Evolutionary conservation across 1,140 invertebrate genomes (phyloP), one percentile per base, ranked within the genome.

Genomic region (Whitmania pigra): DNA sequence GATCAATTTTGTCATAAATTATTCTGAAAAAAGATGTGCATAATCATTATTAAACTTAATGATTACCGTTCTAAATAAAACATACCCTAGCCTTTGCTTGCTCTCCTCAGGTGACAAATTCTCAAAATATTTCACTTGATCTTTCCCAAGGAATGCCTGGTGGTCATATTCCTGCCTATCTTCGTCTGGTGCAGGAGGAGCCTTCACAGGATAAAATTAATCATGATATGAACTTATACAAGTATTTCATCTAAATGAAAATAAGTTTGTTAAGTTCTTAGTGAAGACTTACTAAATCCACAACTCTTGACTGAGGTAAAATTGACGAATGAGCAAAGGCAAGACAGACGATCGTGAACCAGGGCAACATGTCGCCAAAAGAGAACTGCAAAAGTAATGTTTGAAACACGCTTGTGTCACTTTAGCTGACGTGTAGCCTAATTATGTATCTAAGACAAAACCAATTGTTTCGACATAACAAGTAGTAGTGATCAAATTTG

Each of bases 141-240:
- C 84, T 76, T 95, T 91, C 0, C 95, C 96, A 4, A 99, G 83
- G 80, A 99, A 98, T 5, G 93, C 93, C 80, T 99, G 94, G 81
- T 99, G 95, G 78, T 99, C 96, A 82, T 93, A 98, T 69, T 93
- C 90, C 68, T 88, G 82, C 81, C 97, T 97, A 78, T 98, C 94
- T 53, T 86, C 81, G 22, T 80, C 82, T 22, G 29, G 29, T 63
- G 57, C 22, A 63, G 57, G 57, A 22, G 57, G 57, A 13, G 22
- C 22, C 57, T 63, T 63, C 22, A 63, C 29, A 31, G 11, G 22
- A 15, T 31, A 20, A 18, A 25, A 13, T 63, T 63, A 11, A 63
- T 63, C 22, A 63, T 18, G 29, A 25, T 31, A 63, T 36, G 31
- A 36, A 6, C 6, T 36, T 36, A 2, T 3, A 36, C 31, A 36